Percentiles rank a stretch among this genome's conserved stretches.
Conservation (phyloP, 2,888 invertebrate genomes). For the Cheilosia soror region DNA sequence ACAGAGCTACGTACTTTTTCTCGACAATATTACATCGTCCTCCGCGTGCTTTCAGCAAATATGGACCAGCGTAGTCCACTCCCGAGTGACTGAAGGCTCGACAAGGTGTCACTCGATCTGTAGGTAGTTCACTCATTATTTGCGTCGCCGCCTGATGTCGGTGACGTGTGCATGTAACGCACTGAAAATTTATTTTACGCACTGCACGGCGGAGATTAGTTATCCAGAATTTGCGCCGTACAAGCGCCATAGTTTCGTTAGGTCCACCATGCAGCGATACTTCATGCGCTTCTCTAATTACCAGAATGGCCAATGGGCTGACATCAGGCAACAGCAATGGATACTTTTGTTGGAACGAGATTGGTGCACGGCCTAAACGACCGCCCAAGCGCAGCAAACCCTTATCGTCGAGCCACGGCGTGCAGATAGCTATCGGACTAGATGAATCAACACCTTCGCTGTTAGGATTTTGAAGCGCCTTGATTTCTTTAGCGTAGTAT, state of each 20-base stretch:
- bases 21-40: too few relatives aligned
- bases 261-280: slow-evolving; percentile 1
- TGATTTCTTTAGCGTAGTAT: slow-evolving; percentile 1
- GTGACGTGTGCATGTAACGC: too few relatives aligned
- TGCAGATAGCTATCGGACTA: slow-evolving; percentile 12
- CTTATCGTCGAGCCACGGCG: slow-evolving; percentile 24
- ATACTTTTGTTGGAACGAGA: neutral
- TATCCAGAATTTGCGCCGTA: neutral
- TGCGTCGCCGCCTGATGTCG: too few relatives aligned
- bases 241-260: neutral
- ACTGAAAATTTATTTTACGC: neutral
- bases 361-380: slow-evolving; percentile 5
- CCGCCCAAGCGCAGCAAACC: slow-evolving; percentile 27
- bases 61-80: too few relatives aligned
- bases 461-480: too few relatives aligned
- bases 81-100: too few relatives aligned
- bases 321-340: slow-evolving; percentile 33
- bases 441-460: too few relatives aligned
- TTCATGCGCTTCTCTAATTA: neutral
- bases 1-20: too few relatives aligned
- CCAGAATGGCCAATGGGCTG: neutral
- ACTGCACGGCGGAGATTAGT: neutral
- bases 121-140: too few relatives aligned
- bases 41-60: too few relatives aligned
- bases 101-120: too few relatives aligned